Evolutionary conservation across 2,113 vertebrate species (phyloP).

Genomic region (Piliocolobus tephrosceles): DNA sequence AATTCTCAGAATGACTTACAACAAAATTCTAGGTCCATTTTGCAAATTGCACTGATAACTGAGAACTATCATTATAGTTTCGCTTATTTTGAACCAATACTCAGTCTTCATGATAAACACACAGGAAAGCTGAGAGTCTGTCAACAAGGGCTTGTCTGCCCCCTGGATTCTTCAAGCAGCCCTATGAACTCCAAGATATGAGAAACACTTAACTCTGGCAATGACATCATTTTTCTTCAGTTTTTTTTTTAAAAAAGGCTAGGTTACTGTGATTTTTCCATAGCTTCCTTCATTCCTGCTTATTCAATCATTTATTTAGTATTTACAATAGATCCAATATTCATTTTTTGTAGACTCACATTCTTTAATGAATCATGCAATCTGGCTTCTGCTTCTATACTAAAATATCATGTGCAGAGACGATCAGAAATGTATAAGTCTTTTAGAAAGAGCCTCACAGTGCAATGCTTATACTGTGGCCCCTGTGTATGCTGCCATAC

Average conservation of each 20-base stretch:
- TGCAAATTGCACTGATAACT: background rate
- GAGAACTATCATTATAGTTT: background rate
- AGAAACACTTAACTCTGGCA: background rate
- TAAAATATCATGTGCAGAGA: background rate
- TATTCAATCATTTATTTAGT: background rate
- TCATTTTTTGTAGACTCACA: background rate
- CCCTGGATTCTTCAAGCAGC: no score
- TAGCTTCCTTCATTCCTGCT: background rate
- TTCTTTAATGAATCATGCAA: background rate
- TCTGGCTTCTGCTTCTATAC: background rate
- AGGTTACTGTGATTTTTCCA: background rate
- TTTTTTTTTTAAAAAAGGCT: background rate
- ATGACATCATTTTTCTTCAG: background rate
- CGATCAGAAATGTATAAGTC: background rate
- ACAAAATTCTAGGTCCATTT: background rate
- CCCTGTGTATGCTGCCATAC: fast-evolving
- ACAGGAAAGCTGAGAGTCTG: background rate
- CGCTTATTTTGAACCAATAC: background rate
- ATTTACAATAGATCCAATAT: background rate
- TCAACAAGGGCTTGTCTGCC: background rate
- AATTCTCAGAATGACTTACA: background rate
- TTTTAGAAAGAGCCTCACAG: background rate
- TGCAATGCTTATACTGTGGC: no score
- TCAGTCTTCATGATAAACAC: background rate
- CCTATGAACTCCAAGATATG: background rate